A percentile compares a stretch with the other conserved stretches of the same genome.
Conservation (phyloP, 2,113 vertebrate genomes). For the Maylandia zebra region DNA sequence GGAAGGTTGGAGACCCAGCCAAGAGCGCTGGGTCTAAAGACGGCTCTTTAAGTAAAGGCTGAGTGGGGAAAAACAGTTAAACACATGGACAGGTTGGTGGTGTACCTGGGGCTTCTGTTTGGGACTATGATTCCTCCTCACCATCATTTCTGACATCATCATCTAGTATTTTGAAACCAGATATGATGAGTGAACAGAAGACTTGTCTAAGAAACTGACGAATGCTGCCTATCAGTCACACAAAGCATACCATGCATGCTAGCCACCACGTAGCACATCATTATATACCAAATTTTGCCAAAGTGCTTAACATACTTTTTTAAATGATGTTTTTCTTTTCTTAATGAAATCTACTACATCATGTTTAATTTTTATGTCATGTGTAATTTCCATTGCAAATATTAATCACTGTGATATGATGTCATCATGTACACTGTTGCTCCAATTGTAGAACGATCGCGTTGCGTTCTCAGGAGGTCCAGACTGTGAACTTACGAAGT, state of each 20-base stretch:
- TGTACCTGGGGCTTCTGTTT: not conserved
- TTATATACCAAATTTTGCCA: not conserved
- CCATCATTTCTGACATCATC: not conserved
- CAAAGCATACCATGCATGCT: not conserved
- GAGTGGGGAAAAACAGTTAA: not conserved
- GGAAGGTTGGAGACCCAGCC: not conserved
- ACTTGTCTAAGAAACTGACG: not conserved
- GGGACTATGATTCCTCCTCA: not conserved
- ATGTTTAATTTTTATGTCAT: not conserved
- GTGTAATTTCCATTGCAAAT: not conserved
- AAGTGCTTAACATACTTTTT: not conserved
- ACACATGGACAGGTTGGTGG: not conserved
- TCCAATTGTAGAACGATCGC: not conserved
- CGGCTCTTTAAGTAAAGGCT: not conserved
- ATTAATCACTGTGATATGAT: not conserved
- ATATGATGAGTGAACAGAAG: not conserved
- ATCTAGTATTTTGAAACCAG: not conserved
- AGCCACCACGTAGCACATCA: not conserved
- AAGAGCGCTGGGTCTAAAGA: not conserved
- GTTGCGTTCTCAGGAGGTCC: not conserved
- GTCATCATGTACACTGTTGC: not conserved
- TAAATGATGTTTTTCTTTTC: not conserved
- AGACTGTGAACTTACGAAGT: not conserved
- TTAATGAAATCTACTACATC: not conserved
- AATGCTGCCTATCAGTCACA: not conserved